phyloP scores from a whole-genome alignment of 2,888 invertebrate genomes.

The Melieria crassipennis region DNA sequence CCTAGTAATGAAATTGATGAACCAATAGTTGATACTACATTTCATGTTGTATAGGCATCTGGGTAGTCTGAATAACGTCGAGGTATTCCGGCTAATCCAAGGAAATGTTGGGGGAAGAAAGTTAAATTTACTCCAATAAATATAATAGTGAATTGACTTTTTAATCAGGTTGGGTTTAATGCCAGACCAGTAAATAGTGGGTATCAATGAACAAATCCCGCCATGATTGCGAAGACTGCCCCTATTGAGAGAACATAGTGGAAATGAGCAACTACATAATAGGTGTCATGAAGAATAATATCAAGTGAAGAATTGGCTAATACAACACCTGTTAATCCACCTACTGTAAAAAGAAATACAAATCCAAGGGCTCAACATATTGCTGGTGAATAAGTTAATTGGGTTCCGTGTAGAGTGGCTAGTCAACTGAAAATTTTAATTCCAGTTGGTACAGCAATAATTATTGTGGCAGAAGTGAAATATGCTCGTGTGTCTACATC shows the following conservation, averaged over 20 bases:
- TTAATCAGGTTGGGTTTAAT: slow-evolving; percentile 71
- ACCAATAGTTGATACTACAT: slow-evolving; percentile 75
- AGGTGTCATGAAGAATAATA: slow-evolving; percentile 82
- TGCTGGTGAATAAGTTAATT: slow-evolving; percentile 70
- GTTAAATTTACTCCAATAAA: slow-evolving; percentile 83
- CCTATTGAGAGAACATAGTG: slow-evolving; percentile 85
- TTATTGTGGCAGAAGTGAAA: slow-evolving; percentile 85
- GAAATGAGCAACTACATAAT: slow-evolving; percentile 85
- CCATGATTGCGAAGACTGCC: slow-evolving; percentile 82
- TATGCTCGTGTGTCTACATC: slow-evolving; percentile 86
- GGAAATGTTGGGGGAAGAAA: slow-evolving; percentile 85
- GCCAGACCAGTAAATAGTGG: slow-evolving; percentile 74
- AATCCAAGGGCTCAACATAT: slow-evolving; percentile 78
- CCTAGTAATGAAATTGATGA: slow-evolving; percentile 72
- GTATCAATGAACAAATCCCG: slow-evolving; percentile 77
- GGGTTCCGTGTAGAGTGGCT: slow-evolving; percentile 74
- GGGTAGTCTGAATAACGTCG: slow-evolving; percentile 81
- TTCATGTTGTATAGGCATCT: slow-evolving; percentile 74
- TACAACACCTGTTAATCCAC: slow-evolving; percentile 76
- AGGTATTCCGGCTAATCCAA: slow-evolving; percentile 61
- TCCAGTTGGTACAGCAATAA: slow-evolving; percentile 82
- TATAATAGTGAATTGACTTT: slow-evolving; percentile 77
- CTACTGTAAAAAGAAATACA: slow-evolving; percentile 80
- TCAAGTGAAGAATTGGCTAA: slow-evolving; percentile 73
- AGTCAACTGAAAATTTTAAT: slow-evolving; percentile 77